These are phyloP conservation scores for Brotogeris chrysoptera DNA, from an alignment of 2,797 vertebrate genomes.

Conservation along the genomic window DNA sequence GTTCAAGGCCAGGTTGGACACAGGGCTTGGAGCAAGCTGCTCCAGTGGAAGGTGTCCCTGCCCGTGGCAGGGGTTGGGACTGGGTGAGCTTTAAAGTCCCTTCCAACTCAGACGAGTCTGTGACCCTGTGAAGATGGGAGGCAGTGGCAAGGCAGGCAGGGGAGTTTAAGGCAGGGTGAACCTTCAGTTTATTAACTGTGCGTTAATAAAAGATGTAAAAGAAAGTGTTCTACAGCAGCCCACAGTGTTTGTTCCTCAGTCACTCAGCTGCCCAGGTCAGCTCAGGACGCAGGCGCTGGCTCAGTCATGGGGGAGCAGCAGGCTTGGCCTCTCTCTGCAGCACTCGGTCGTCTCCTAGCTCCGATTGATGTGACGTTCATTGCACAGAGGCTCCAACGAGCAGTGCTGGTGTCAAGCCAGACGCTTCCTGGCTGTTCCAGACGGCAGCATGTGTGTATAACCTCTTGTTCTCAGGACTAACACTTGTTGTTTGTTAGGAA, in stretches of 20 bases:
- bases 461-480: background rate
- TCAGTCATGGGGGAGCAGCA: background rate
- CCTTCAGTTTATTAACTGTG: background rate
- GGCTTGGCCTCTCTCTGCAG: background rate
- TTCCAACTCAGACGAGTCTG: background rate
- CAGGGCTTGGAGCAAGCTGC: background rate
- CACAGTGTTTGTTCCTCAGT: background rate
- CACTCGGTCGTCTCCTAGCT: fast-evolving
- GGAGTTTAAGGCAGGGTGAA: background rate
- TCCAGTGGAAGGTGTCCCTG: background rate
- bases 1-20: background rate
- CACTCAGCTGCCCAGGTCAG: background rate
- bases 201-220: background rate
- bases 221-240: background rate
- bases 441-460: background rate
- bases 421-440: background rate
- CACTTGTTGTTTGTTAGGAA: background rate
- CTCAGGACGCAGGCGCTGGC: background rate
- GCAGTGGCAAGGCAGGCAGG: background rate
- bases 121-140: background rate
- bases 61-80: background rate
- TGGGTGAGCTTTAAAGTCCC: background rate
- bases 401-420: background rate
- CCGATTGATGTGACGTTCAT: background rate
- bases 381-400: background rate